Conservation (phyloP, 2,113 vertebrate species). For the Falcunculus frontatus region DNA sequence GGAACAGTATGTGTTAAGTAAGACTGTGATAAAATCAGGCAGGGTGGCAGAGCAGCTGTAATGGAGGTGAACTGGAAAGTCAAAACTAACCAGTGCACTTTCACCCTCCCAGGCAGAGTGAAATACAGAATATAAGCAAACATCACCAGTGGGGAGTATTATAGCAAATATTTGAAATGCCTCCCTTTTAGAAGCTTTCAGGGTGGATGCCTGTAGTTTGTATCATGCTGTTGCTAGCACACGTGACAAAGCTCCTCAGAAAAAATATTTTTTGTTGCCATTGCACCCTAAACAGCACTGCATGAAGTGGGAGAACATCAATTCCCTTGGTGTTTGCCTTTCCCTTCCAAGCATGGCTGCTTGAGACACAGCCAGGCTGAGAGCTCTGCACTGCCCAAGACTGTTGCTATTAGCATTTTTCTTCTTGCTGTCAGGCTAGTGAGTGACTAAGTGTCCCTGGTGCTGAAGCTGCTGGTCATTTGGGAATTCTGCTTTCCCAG, state of each 20-base stretch:
- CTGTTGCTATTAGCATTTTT: background rate
- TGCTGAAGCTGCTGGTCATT: background rate
- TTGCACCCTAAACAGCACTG: background rate
- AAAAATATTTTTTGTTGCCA: conserved; percentile 19
- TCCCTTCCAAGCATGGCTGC: background rate
- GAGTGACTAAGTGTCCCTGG: background rate
- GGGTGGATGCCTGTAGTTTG: background rate
- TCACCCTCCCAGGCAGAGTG: background rate
- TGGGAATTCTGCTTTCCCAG: background rate
- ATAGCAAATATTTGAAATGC: conserved; percentile 22
- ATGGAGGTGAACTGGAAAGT: background rate
- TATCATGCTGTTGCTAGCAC: conserved; percentile 7
- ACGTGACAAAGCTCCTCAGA: background rate
- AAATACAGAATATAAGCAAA: conserved; percentile 30
- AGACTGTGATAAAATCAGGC: background rate
- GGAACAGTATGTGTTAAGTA: background rate
- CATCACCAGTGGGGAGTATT: background rate
- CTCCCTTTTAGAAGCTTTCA: background rate
- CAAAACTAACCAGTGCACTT: background rate
- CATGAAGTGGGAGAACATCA: background rate
- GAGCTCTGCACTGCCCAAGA: background rate
- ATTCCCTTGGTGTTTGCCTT: background rate
- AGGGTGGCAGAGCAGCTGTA: background rate
- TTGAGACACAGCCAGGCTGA: background rate
- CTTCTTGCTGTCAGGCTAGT: background rate